phyloP scores from a whole-genome alignment of 37 sponge, comb jelly and placozoan species.

The Spongia lamella region DNA sequence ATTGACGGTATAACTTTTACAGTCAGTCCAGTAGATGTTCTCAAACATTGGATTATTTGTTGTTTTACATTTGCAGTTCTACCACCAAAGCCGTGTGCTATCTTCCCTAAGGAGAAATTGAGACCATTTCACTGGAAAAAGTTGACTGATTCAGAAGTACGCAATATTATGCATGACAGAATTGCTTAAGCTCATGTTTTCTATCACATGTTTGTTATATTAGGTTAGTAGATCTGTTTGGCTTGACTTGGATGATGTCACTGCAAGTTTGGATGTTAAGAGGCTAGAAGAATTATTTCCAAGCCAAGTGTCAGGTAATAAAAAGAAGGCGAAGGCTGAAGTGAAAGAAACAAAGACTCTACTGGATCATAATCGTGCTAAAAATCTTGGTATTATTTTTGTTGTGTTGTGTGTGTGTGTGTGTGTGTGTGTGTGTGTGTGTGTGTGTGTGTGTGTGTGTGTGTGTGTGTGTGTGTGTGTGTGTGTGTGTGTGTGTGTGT shows the following conservation, averaged over 20 bases:
- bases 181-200: not conserved
- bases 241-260: constrained; percentile 58
- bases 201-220: not conserved
- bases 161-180: not conserved
- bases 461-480: no score
- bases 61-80: not conserved
- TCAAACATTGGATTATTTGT: no score
- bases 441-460: no score
- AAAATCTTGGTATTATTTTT: constrained; percentile 55
- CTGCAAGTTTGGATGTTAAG: constrained; percentile 36
- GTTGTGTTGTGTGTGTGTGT: constrained; percentile 28
- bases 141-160: constrained; percentile 47
- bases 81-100: not conserved
- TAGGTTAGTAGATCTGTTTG: constrained; percentile 61
- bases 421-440: not conserved
- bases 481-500: no score
- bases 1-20: no score
- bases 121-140: constrained; percentile 68
- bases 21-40: no score
- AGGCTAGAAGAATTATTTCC: constrained; percentile 53
- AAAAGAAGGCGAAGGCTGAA: not conserved
- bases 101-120: constrained; percentile 58
- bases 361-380: constrained; percentile 43
- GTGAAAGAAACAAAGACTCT: constrained; percentile 33
- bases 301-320: not conserved